phyloP scores from a whole-genome alignment of 2,797 vertebrate species.

The Corythornis leucogaster region DNA sequence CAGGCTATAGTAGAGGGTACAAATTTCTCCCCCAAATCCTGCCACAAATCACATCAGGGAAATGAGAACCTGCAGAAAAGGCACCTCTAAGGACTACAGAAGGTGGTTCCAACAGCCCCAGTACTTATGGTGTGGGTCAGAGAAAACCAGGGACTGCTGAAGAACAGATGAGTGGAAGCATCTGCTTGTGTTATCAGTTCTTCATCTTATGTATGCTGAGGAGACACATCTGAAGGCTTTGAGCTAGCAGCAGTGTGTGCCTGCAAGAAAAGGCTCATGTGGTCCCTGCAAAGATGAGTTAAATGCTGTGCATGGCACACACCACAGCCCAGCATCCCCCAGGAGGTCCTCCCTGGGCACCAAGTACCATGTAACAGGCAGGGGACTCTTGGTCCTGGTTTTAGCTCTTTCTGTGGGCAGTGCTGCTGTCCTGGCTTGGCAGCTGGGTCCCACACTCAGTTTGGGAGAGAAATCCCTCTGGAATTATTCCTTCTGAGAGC shows the following conservation, averaged over 20 bases:
- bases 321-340: accelerated
- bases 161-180: not conserved
- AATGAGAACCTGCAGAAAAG: not conserved
- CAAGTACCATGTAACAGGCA: accelerated
- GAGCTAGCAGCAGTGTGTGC: not conserved
- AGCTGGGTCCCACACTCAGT: not conserved
- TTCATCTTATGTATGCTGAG: not conserved
- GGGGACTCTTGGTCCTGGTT: not conserved
- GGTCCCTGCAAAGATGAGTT: not conserved
- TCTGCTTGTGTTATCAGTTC: not conserved
- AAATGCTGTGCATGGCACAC: accelerated
- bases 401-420: not conserved
- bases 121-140: accelerated
- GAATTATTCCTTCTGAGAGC: not conserved
- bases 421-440: not conserved
- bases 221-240: not conserved
- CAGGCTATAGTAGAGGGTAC: not conserved
- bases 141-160: not conserved
- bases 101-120: not conserved
- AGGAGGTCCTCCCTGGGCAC: accelerated
- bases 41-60: not conserved
- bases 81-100: not conserved
- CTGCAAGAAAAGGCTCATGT: accelerated
- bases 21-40: not conserved
- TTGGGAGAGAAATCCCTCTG: not conserved